phyloP scores from a whole-genome alignment of 2,113 vertebrate genomes.

The Paralichthys olivaceus region DNA sequence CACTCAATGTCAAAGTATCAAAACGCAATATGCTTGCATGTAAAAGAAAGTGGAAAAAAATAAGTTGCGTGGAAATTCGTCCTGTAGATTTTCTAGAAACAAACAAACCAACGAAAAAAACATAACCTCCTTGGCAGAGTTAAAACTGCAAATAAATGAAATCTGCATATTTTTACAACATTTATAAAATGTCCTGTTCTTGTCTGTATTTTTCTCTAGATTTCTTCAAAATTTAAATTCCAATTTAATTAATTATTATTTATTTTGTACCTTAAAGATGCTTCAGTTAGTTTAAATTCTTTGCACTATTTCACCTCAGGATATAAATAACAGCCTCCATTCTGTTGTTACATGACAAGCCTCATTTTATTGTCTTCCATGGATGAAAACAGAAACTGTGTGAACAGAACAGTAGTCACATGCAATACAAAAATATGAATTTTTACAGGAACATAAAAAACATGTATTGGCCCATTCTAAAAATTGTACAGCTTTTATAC shows the following conservation, averaged over 20 bases:
- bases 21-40: no score
- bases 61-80: no score
- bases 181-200: neutral
- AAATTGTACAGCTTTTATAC: slow-evolving; percentile 79
- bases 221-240: neutral
- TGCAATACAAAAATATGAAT: slow-evolving; percentile 89
- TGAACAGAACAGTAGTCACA: slow-evolving; percentile 83
- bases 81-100: no score
- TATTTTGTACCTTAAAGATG: neutral
- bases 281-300: neutral
- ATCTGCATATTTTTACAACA: no score
- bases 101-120: no score
- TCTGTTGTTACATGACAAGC: slow-evolving; percentile 75
- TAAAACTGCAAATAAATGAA: no score
- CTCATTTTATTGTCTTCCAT: slow-evolving; percentile 82
- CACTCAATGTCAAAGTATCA: no score
- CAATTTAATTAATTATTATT: neutral
- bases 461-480: slow-evolving; percentile 81
- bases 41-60: no score
- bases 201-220: neutral
- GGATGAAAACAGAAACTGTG: slow-evolving; percentile 83
- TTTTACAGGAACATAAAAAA: slow-evolving; percentile 84
- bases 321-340: neutral
- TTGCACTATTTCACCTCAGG: neutral
- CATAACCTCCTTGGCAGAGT: no score